Percentiles rank a stretch among this genome's conserved stretches.
phyloP scores from a whole-genome alignment of 2,113 vertebrate genomes.

The Sylvilagus bachmani region DNA sequence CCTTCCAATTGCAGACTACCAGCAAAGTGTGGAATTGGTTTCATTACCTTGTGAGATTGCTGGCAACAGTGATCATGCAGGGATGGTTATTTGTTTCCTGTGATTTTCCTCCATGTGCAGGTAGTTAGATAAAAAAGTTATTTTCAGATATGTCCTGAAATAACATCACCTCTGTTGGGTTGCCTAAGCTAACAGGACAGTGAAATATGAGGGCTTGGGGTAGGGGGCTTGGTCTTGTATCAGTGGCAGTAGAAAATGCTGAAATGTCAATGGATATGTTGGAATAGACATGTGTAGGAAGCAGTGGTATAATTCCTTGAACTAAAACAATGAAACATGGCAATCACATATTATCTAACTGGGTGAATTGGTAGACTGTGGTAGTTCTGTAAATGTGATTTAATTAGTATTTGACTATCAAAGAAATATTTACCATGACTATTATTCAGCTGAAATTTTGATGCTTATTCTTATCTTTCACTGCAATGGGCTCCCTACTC shows the following conservation, averaged over 20 bases:
- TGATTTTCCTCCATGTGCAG: slow-evolving; percentile 81
- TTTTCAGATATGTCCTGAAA: slow-evolving; percentile 84
- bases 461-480: neutral
- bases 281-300: neutral
- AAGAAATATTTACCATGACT: slow-evolving; percentile 28
- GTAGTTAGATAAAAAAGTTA: slow-evolving; percentile 78
- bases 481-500: too few relatives aligned
- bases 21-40: slow-evolving; percentile 84
- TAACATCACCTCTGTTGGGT: slow-evolving; percentile 82
- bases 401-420: slow-evolving; percentile 44
- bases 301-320: neutral
- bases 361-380: neutral
- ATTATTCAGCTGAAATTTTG: neutral
- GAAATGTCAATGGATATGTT: neutral
- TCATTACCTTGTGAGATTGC: slow-evolving; percentile 78
- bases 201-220: slow-evolving; percentile 56
- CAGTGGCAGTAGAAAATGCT: slow-evolving; percentile 41
- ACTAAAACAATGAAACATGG: slow-evolving; percentile 39
- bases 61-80: slow-evolving; percentile 68
- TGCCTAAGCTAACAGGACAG: slow-evolving; percentile 75
- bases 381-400: slow-evolving; percentile 32
- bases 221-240: neutral
- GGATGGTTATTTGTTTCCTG: slow-evolving; percentile 81
- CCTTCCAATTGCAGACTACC: slow-evolving; percentile 68
- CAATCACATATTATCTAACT: neutral